A percentile compares a stretch with the other conserved stretches of the same genome.
Evolutionary conservation across 2,888 invertebrate genomes (phyloP).

Genomic region (Drosophila suboccidentalis): DNA sequence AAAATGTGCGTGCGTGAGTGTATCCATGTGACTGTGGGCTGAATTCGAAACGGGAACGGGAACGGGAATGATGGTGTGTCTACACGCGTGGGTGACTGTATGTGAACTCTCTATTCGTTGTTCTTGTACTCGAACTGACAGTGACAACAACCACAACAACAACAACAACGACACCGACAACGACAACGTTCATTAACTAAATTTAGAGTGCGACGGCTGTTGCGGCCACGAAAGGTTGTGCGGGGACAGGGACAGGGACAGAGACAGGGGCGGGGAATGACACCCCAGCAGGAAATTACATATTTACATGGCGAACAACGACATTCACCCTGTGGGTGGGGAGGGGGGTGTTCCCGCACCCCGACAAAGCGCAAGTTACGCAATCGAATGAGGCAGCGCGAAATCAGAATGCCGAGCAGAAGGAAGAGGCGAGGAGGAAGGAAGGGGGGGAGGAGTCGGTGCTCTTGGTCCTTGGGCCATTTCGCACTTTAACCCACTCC

Average conservation of each 20-base stretch:
- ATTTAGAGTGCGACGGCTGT: slow-evolving; percentile 78
- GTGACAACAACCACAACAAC: slow-evolving; percentile 21
- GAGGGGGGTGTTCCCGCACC: background rate
- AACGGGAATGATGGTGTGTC: slow-evolving; percentile 18
- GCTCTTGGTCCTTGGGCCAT: slow-evolving; percentile 58
- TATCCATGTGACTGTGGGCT: slow-evolving; percentile 34
- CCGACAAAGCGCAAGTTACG: slow-evolving; percentile 62
- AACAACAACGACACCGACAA: slow-evolving; percentile 20
- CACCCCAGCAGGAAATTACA: slow-evolving; percentile 67
- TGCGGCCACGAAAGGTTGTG: slow-evolving; percentile 45
- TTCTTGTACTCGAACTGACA: slow-evolving; percentile 12
- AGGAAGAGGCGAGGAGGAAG: background rate
- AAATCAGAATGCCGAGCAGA: slow-evolving; percentile 61
- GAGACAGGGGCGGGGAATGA: slow-evolving; percentile 18
- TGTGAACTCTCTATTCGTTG: slow-evolving; percentile 1
- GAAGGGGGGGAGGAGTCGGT: slow-evolving; percentile 11
- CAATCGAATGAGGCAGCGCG: slow-evolving; percentile 69
- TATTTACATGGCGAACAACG: slow-evolving; percentile 57
- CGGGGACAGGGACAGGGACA: slow-evolving; percentile 5
- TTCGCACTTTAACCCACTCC: slow-evolving; percentile 59
- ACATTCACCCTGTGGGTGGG: slow-evolving; percentile 14
- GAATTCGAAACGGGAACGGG: slow-evolving; percentile 4
- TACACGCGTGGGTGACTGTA: slow-evolving; percentile 50
- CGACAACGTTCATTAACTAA: slow-evolving; percentile 76
- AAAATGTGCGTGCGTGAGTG: slow-evolving; percentile 76